Percentiles rank a stretch among this genome's conserved stretches.
Evolutionary conservation across 1,140 invertebrate species (phyloP).

Genomic region (Gonatopus flavifemur): DNA sequence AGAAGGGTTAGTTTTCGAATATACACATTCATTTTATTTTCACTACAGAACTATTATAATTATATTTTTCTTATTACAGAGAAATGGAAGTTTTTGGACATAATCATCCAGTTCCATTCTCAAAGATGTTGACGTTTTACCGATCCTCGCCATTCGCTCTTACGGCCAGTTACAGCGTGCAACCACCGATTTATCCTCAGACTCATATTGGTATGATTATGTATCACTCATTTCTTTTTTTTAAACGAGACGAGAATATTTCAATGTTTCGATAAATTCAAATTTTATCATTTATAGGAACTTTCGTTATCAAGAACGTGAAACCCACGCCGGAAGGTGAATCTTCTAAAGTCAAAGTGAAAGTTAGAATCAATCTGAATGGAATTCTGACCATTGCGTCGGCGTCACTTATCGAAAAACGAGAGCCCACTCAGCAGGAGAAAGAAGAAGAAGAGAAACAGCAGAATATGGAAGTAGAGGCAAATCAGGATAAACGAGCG

Average conservation of each 20-base stretch:
- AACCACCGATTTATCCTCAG: conserved; percentile 72
- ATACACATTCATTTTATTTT: background rate
- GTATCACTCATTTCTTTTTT: conserved; percentile 18
- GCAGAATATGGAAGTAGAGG: conserved; percentile 57
- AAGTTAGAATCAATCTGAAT: conserved; percentile 90
- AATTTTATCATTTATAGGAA: conserved; percentile 62
- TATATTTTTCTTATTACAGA: conserved; percentile 50
- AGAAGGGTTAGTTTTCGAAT: conserved; percentile 58
- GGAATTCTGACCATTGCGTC: conserved; percentile 86
- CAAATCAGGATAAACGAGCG: conserved; percentile 48
- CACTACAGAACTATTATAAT: background rate
- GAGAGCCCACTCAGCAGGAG: conserved; percentile 65
- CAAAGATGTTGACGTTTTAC: conserved; percentile 92
- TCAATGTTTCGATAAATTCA: background rate
- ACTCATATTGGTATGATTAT: conserved; percentile 80
- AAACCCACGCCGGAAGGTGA: conserved; percentile 84
- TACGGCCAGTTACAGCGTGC: conserved; percentile 77
- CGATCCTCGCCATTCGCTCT: conserved; percentile 84
- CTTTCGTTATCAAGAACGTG: conserved; percentile 83
- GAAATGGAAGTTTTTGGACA: conserved; percentile 81
- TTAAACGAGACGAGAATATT: background rate
- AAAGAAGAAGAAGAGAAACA: conserved; percentile 60
- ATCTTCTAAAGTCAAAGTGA: conserved; percentile 91
- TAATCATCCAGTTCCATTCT: conserved; percentile 89
- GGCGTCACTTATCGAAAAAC: conserved; percentile 85